Conservation (phyloP, 2,113 vertebrate genomes). For the Archocentrus centrarchus region DNA sequence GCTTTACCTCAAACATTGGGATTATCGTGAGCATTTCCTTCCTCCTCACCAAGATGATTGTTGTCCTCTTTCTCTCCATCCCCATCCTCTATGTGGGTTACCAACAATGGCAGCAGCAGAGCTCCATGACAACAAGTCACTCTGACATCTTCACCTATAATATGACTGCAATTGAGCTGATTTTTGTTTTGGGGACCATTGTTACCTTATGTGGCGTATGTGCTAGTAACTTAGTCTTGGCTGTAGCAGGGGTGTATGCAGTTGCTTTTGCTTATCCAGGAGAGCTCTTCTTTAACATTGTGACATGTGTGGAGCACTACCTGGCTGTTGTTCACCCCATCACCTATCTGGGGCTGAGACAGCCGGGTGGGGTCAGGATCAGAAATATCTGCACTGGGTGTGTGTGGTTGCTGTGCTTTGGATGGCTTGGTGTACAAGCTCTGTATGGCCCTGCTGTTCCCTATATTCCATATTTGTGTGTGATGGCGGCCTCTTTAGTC, state of each 20-base stretch:
- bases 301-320: neutral
- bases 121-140: neutral
- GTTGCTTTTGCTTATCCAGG: neutral
- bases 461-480: neutral
- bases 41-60: too few relatives aligned
- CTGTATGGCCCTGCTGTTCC: neutral
- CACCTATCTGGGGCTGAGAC: too few relatives aligned
- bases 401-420: too few relatives aligned
- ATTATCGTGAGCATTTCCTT: neutral
- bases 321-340: too few relatives aligned
- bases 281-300: neutral
- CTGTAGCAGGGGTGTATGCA: too few relatives aligned
- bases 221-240: rapidly evolving
- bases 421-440: too few relatives aligned
- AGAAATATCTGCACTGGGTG: too few relatives aligned
- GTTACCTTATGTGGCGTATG: too few relatives aligned
- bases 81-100: neutral
- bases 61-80: neutral
- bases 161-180: neutral
- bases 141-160: neutral
- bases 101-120: neutral
- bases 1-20: too few relatives aligned
- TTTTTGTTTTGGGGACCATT: neutral
- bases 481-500: rapidly evolving
- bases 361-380: too few relatives aligned